A percentile compares a stretch with the other conserved stretches of the same genome.
Conservation (phyloP, 2,888 invertebrate species). For the Tupiocoris notatus region DNA sequence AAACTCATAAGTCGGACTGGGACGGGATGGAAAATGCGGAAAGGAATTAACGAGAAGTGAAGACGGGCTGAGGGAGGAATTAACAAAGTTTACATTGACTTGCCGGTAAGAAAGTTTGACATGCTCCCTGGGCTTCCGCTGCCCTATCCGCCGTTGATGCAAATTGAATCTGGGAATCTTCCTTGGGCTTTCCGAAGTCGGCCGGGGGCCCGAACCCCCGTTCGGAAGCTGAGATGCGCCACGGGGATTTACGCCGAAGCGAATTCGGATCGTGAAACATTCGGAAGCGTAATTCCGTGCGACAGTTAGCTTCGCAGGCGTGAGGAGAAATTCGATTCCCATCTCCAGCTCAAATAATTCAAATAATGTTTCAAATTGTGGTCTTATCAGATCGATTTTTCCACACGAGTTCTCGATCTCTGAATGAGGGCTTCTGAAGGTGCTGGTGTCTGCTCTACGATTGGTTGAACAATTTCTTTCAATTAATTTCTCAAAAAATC, state of each 20-base stretch:
- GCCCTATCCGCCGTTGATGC: slow-evolving; percentile 34
- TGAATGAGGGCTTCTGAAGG: no score
- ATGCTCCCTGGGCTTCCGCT: slow-evolving; percentile 38
- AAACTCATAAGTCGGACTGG: slow-evolving; percentile 47
- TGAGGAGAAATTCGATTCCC: no score
- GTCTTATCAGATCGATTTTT: no score
- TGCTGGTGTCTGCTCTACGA: no score
- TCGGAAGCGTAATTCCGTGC: slow-evolving; percentile 32
- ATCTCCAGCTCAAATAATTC: no score
- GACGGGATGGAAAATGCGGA: slow-evolving; percentile 37
- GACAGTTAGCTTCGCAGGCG: slow-evolving; percentile 27
- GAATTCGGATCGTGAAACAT: slow-evolving; percentile 23
- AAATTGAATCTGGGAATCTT: slow-evolving; percentile 42
- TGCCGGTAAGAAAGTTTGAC: slow-evolving; percentile 43
- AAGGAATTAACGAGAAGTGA: slow-evolving; percentile 42
- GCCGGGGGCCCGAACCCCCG: neutral
- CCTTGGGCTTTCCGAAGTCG: slow-evolving; percentile 1
- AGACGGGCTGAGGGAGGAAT: slow-evolving; percentile 40
- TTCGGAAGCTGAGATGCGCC: slow-evolving; percentile 16
- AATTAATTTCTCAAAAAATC: no score
- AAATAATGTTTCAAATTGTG: no score
- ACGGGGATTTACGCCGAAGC: slow-evolving; percentile 36
- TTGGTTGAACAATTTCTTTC: no score
- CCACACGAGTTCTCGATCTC: no score
- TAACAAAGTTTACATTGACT: slow-evolving; percentile 48